phyloP scores from a whole-genome alignment of 2,888 invertebrate genomes.

The Muschampia plurimacula region DNA sequence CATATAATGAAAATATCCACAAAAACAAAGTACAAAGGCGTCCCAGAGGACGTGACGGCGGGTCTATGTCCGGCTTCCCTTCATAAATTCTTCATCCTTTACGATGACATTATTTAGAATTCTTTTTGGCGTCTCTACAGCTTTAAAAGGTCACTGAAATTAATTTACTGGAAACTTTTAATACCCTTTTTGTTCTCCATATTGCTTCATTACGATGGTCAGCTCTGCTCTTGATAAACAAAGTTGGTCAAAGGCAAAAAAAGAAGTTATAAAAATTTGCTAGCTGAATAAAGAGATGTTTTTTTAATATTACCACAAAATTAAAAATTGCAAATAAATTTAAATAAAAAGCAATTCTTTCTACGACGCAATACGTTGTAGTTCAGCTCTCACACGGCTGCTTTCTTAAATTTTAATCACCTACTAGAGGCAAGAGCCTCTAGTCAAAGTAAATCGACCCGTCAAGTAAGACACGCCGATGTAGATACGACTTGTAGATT shows the following conservation, averaged over 20 bases:
- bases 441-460: no score
- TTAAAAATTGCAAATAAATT: no score
- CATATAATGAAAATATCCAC: constrained; percentile 31
- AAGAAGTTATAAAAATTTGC: background rate
- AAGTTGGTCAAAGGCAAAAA: constrained; percentile 1
- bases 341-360: no score
- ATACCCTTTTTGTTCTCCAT: constrained; percentile 24
- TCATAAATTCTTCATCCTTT: constrained; percentile 39
- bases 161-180: constrained; percentile 35
- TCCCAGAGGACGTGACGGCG: constrained; percentile 28
- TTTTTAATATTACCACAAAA: no score
- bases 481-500: no score
- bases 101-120: constrained; percentile 36
- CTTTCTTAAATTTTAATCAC: no score
- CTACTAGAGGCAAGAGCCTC: no score
- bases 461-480: no score
- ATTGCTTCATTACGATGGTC: constrained; percentile 20
- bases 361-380: no score
- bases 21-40: constrained; percentile 33
- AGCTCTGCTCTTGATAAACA: constrained; percentile 10
- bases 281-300: background rate
- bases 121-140: constrained; percentile 31
- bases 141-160: constrained; percentile 33
- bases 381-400: no score
- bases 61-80: constrained; percentile 31